Evolutionary conservation across 2,113 vertebrate species (phyloP).

Genomic region (Calyptommatus sinebrachiatus): DNA sequence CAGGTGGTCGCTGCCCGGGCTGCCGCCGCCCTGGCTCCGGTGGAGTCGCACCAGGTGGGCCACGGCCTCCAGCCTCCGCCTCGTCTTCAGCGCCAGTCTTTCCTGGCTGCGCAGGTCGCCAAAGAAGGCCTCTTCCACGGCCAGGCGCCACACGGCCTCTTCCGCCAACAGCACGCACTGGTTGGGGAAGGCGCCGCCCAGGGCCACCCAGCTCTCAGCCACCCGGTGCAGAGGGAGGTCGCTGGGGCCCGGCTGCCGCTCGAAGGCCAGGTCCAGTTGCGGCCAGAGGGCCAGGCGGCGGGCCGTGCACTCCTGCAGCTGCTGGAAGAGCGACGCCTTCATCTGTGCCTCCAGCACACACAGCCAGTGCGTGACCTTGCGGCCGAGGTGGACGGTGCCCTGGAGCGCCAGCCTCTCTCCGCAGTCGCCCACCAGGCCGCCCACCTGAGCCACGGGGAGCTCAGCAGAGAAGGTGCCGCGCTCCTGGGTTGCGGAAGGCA

Average conservation of each 20-base stretch:
- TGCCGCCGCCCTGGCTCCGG: not conserved
- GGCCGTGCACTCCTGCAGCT: slow-evolving; percentile 64
- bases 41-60: slow-evolving; percentile 29
- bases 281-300: slow-evolving; percentile 32
- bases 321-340: slow-evolving; percentile 58
- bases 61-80: slow-evolving; percentile 55
- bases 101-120: not conserved
- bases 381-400: slow-evolving; percentile 57
- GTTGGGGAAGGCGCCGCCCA: slow-evolving; percentile 70
- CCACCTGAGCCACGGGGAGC: slow-evolving; percentile 49
- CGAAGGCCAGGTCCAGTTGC: slow-evolving; percentile 18
- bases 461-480: not conserved
- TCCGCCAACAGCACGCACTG: slow-evolving; percentile 82
- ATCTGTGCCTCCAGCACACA: slow-evolving; percentile 71
- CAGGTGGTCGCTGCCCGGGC: not conserved
- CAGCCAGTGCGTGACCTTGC: slow-evolving; percentile 73
- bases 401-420: slow-evolving; percentile 72
- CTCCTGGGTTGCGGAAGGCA: not conserved
- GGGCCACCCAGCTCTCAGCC: slow-evolving; percentile 46
- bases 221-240: not conserved
- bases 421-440: slow-evolving; percentile 64
- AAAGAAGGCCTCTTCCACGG: slow-evolving; percentile 59
- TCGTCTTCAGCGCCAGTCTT: slow-evolving; percentile 26
- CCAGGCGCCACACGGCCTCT: slow-evolving; percentile 71
- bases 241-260: slow-evolving; percentile 13